Evolutionary conservation across 2,888 invertebrate species (phyloP), one percentile per base, ranked within the genome.

Genomic region (Branchellion lobata): DNA sequence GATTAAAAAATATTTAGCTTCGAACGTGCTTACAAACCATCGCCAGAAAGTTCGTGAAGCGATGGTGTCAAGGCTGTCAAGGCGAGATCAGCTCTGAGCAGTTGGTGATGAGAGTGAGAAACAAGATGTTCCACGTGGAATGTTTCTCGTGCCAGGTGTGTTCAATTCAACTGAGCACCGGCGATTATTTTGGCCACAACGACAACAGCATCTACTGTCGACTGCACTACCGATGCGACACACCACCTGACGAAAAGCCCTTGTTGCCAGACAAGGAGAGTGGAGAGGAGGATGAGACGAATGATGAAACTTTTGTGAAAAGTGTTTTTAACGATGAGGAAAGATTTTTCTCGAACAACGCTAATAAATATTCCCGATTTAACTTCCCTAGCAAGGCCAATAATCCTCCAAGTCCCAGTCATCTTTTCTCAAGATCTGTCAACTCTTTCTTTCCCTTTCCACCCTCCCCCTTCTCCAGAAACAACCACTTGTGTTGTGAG

Each of bases 101-200:
- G 89, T 89, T 95, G 86, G 94, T 95, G 85, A 95, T 95, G 95
- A 89, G 94, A 81, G 95, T 94, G 0, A 89, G 93, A 68, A 94
- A 84, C 90, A 36, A 92, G 85, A 93, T 95, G 81, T 96, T 93
- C 88, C 95, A 96, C 87, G 90, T 95, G 80, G 91, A 92, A 83
- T 96, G 95, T 88, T 96, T 96, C 90, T 92, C 93, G 51, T 95
- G 95, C 87, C 91, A 91, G 80, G 92, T 93, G 61, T 95, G 96
- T 87, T 92, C 93, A 74, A 90, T 91, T 57, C 91, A 92, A 77
- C 90, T 96, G 82, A 92, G 92, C 81, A 93, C 94, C 85, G 95
- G 95, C 31, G 95, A 96, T 86, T 93, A 93, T 84, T 96, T 95
- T 87, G 95, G 95, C 40, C 61, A 71, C 79, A 81, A 36, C 65